Evolutionary conservation across 2,888 invertebrate genomes (phyloP).

Genomic region (Suillia variegata): DNA sequence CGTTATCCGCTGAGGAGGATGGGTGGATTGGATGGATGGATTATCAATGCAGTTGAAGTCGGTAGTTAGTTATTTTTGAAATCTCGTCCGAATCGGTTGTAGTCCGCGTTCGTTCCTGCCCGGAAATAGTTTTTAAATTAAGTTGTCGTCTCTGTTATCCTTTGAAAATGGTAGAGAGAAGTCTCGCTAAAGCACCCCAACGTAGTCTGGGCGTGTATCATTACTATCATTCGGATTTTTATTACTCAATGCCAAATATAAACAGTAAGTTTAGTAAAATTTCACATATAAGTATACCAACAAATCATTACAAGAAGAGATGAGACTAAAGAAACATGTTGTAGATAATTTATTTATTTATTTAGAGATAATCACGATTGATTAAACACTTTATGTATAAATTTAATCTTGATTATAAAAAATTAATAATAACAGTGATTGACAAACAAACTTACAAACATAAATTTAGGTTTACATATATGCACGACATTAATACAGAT

Average conservation of each 20-base stretch:
- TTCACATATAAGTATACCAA: neutral
- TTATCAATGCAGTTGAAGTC: slow-evolving; percentile 3
- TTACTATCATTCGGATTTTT: slow-evolving; percentile 58
- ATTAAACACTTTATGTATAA: too few relatives aligned
- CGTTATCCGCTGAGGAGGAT: slow-evolving; percentile 10
- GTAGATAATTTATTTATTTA: too few relatives aligned
- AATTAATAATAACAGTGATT: too few relatives aligned
- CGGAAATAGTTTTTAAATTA: too few relatives aligned
- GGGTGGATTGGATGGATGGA: slow-evolving; percentile 3
- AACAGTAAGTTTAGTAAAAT: slow-evolving; percentile 42
- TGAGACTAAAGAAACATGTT: too few relatives aligned
- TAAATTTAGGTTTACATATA: too few relatives aligned
- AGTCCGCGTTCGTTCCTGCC: neutral
- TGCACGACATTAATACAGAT: too few relatives aligned
- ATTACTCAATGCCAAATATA: slow-evolving; percentile 53
- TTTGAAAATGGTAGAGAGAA: slow-evolving; percentile 31
- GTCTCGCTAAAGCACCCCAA: slow-evolving; percentile 12
- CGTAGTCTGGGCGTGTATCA: slow-evolving; percentile 54
- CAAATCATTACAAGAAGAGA: too few relatives aligned
- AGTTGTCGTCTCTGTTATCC: too few relatives aligned
- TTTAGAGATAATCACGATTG: too few relatives aligned
- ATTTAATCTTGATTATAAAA: too few relatives aligned
- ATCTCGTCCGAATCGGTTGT: slow-evolving; percentile 24
- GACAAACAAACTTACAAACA: too few relatives aligned
- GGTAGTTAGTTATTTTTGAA: slow-evolving; percentile 27